Conservation (phyloP, 2,113 vertebrate genomes). For the Mystacornis crossleyi region DNA sequence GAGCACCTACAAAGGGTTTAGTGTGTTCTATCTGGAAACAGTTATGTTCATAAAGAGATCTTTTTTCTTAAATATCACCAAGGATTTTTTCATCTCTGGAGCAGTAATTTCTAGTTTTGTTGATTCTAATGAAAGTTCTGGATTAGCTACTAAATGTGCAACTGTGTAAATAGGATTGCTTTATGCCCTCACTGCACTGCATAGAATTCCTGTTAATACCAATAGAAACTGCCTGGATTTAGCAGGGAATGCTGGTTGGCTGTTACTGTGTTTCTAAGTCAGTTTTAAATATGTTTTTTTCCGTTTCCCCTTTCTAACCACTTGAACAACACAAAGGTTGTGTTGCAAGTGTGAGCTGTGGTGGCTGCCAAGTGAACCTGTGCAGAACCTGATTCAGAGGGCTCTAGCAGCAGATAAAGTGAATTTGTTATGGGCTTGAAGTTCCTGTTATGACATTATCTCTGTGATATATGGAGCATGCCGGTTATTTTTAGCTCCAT, state of each 20-base stretch:
- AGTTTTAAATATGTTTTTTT: background rate
- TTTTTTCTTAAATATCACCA: background rate
- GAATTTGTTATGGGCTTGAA: background rate
- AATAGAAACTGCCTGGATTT: background rate
- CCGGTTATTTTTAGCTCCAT: conserved; percentile 30
- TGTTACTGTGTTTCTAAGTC: background rate
- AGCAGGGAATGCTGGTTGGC: background rate
- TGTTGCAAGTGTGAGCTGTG: background rate
- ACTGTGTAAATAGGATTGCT: background rate
- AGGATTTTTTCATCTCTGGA: background rate
- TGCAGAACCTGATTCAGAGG: background rate
- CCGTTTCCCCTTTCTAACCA: background rate
- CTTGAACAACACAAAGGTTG: background rate
- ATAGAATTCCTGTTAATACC: background rate
- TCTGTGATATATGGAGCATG: background rate
- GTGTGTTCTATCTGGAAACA: background rate
- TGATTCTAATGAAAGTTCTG: background rate
- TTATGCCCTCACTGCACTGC: background rate
- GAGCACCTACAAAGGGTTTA: background rate
- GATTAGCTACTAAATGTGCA: background rate
- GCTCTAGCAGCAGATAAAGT: background rate
- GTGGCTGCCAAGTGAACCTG: background rate
- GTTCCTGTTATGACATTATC: conserved; percentile 64
- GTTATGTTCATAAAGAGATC: background rate
- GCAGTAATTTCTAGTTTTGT: background rate